These are phyloP conservation scores for Neuroscelio doddi DNA, from an alignment of 2,888 invertebrate genomes.

Conservation along the genomic window DNA sequence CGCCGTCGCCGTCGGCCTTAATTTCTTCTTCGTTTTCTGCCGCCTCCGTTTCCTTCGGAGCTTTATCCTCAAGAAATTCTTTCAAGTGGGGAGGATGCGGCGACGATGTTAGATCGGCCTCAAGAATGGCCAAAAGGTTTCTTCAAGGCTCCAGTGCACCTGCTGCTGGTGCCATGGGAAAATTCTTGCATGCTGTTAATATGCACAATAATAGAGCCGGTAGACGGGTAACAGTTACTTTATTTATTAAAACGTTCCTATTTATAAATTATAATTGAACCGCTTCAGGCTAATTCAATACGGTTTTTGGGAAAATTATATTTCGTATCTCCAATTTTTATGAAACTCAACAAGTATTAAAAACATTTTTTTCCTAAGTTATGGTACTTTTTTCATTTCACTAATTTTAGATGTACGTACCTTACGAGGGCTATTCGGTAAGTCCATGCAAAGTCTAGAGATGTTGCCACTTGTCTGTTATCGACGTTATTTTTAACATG, in stretches of 20 bases:
- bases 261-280: neutral
- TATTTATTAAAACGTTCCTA: neutral
- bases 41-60: slow-evolving; percentile 60
- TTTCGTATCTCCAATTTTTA: too few relatives aligned
- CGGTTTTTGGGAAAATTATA: slow-evolving; percentile 1
- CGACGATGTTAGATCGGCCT: slow-evolving; percentile 84
- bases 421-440: too few relatives aligned
- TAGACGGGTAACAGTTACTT: slow-evolving; percentile 81
- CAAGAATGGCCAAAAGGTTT: slow-evolving; percentile 82
- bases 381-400: too few relatives aligned
- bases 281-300: too few relatives aligned
- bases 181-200: slow-evolving; percentile 80
- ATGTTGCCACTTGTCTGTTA: too few relatives aligned
- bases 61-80: slow-evolving; percentile 73
- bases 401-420: too few relatives aligned
- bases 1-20: slow-evolving; percentile 71
- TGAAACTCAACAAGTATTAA: too few relatives aligned
- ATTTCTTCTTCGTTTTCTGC: slow-evolving; percentile 62
- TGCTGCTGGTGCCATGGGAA: slow-evolving; percentile 61
- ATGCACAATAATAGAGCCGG: slow-evolving; percentile 86
- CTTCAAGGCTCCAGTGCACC: slow-evolving; percentile 76
- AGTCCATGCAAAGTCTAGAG: too few relatives aligned
- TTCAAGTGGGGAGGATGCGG: slow-evolving; percentile 93
- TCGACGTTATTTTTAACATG: too few relatives aligned
- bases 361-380: too few relatives aligned